These are phyloP conservation scores for Drosophila cyrtoloma DNA, from an alignment of 2,888 invertebrate species.

Conservation along the genomic window DNA sequence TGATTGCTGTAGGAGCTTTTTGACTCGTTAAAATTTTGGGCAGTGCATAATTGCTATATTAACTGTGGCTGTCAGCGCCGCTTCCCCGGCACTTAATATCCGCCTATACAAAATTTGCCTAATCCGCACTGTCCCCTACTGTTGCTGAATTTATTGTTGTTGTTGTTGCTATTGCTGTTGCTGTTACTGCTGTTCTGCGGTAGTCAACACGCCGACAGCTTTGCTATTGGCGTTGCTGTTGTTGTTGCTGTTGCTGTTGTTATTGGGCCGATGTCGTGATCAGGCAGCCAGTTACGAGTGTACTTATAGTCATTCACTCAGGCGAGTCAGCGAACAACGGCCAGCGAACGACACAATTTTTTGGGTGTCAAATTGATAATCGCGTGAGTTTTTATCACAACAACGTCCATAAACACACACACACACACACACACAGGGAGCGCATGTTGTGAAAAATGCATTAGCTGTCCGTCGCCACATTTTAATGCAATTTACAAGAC, in stretches of 20 bases:
- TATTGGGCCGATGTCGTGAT: slow-evolving; percentile 62
- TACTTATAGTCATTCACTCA: slow-evolving; percentile 48
- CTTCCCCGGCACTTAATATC: slow-evolving; percentile 10
- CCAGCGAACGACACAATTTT: slow-evolving; percentile 65
- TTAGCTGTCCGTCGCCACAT: slow-evolving; percentile 75
- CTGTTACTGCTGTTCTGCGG: slow-evolving; percentile 32
- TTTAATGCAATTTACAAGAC: slow-evolving; percentile 71
- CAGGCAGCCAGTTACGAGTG: slow-evolving; percentile 45
- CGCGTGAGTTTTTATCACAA: slow-evolving; percentile 82
- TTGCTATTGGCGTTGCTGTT: slow-evolving; percentile 35
- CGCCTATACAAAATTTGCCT: slow-evolving; percentile 38
- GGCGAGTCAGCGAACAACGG: slow-evolving; percentile 30
- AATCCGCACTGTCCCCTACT: slow-evolving; percentile 20
- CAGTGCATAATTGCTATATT: slow-evolving; percentile 67
- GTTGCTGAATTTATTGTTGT: not conserved
- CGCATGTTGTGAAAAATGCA: slow-evolving; percentile 60
- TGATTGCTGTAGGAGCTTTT: not conserved
- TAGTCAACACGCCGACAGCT: slow-evolving; percentile 40
- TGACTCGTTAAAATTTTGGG: slow-evolving; percentile 15
- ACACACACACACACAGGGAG: slow-evolving; percentile 24
- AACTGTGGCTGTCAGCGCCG: slow-evolving; percentile 23
- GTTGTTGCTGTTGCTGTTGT: slow-evolving; percentile 36
- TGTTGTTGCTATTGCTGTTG: not conserved
- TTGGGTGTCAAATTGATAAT: slow-evolving; percentile 82
- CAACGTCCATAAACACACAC: slow-evolving; percentile 56